Base-by-base conservation (phyloP, 2,888 invertebrate genomes). In the Habrosyne pyritoides region DNA sequence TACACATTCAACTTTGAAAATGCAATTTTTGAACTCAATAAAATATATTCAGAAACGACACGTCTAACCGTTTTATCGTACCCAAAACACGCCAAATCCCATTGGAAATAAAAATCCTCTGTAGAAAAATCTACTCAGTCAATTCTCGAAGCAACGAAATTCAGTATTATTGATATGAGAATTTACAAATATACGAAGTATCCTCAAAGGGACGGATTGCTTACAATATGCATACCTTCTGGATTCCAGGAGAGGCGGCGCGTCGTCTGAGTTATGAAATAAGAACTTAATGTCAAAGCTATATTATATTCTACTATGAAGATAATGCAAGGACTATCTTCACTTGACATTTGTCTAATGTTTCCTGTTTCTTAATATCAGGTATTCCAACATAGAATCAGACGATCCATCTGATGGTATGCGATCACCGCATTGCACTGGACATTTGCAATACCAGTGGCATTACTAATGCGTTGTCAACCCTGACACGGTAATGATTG, bases 111-210 rank as follows among this genome's bases (percentile, higher is more conserved):
- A 52, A 46, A 48, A 50, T 53, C 54, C 42, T 53, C 52, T 18
- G 42, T 53, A 30, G 49, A 14, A 12, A 61, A 64, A 61, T 62
- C 55, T 52, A 49, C 63, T 56, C 42, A 60, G 56, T 64, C 64
- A 66, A 67, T 59, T 64, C 63, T 24, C 60, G 46, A 58, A 51
- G 59, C 54, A 56, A 60, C 60, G 60, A 57, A 63, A 72, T 65
- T 60, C 61, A 50, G 59, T 63, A 60, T 65, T 69, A 75, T 71
- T 68, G 72, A 67, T 66, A 68, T 59, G 63, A 63, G 68, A 66
- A 68, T 72, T 72, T 65, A 61, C 65, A 72, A 75, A 73, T 75
- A 73, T 65, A 66, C 62, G 64, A 67, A 67, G 70, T 70, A 74
- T 74, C 65, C 70, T 69, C 69, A 49, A 47, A 68, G 64, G 68